Percentiles rank a stretch among this genome's conserved stretches.
Conservation (phyloP, 2,888 invertebrate species). For the Acanthosepion pharaonis region DNA sequence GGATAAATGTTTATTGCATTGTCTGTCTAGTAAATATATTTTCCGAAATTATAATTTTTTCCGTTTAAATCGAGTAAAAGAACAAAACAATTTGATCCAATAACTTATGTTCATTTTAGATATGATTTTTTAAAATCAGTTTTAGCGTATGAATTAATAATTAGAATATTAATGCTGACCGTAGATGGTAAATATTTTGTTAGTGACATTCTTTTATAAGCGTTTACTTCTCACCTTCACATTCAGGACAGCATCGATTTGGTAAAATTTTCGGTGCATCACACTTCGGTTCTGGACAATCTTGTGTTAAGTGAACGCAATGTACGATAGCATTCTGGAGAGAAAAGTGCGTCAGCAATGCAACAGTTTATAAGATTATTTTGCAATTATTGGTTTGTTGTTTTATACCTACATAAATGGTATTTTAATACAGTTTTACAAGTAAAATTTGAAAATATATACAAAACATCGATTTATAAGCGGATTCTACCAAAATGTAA, state of each 20-base stretch:
- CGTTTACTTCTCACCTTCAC: slow-evolving; percentile 60
- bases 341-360: not conserved
- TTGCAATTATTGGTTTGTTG: too few species aligned
- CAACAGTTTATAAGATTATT: not conserved
- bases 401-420: too few species aligned
- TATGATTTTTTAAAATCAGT: too few species aligned
- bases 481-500: too few species aligned
- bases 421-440: too few species aligned
- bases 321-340: slow-evolving; percentile 55
- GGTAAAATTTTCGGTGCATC: slow-evolving; percentile 58
- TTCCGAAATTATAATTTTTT: not conserved
- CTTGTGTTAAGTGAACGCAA: slow-evolving; percentile 51
- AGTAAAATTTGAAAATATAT: too few species aligned
- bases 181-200: not conserved
- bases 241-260: slow-evolving; percentile 65
- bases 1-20: too few species aligned
- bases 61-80: not conserved
- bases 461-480: too few species aligned
- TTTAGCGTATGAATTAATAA: not conserved
- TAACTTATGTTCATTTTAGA: not conserved
- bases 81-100: not conserved
- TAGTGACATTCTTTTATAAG: not conserved
- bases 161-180: not conserved
- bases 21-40: not conserved
- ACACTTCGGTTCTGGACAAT: slow-evolving; percentile 61